Evolutionary conservation across 2,113 vertebrate genomes (phyloP).

Genomic region (Phylloscopus trochiloides): DNA sequence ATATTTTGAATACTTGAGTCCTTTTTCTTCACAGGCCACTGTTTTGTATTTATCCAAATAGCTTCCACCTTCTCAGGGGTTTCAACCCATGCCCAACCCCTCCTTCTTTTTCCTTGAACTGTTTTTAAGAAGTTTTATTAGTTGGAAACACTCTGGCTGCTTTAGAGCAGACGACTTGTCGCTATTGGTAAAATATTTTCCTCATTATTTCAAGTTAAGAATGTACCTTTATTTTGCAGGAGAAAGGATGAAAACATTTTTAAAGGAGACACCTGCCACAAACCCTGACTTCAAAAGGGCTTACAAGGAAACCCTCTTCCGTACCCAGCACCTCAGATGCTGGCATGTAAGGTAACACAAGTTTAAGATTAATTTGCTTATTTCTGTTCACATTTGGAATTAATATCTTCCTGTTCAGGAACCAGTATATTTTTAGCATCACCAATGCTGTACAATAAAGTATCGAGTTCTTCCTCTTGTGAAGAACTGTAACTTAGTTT

Average conservation of each 20-base stretch:
- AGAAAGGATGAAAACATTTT: not conserved
- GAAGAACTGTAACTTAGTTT: not conserved
- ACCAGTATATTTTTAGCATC: not conserved
- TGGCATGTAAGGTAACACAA: not conserved
- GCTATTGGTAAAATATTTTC: not conserved
- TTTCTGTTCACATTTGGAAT: not conserved
- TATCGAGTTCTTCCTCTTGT: not conserved
- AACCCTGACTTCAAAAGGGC: not conserved
- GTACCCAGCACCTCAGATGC: not conserved
- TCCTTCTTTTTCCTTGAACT: not conserved
- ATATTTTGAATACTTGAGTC: not conserved
- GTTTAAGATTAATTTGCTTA: not conserved
- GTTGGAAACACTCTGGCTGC: not conserved
- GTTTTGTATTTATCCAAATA: not conserved
- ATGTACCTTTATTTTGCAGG: not conserved
- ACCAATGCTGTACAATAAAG: not conserved
- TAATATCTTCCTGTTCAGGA: not conserved
- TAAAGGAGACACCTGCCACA: not conserved
- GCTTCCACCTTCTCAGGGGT: not conserved
- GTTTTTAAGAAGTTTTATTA: not conserved
- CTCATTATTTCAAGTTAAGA: not conserved
- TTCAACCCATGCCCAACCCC: not conserved
- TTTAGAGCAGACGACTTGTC: not conserved
- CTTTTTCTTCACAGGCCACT: not conserved
- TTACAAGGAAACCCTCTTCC: not conserved